Conservation (phyloP, 2,113 vertebrate species). For the Odocoileus virginianus region DNA sequence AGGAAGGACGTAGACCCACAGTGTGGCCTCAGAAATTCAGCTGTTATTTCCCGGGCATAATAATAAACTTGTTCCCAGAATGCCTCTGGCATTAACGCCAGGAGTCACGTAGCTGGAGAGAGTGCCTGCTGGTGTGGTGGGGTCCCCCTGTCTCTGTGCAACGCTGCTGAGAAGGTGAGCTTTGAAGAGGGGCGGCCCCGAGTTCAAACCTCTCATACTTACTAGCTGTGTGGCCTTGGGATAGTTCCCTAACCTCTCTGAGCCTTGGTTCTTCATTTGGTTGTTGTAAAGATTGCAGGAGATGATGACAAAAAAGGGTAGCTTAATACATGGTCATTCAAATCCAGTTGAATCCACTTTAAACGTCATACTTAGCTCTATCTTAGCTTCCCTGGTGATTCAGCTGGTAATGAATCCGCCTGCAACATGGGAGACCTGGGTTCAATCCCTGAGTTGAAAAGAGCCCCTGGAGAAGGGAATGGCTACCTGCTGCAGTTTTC, state of each 20-base stretch:
- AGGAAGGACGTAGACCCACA: neutral
- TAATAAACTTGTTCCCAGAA: neutral
- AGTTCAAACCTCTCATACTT: too few species aligned
- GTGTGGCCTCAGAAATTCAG: neutral
- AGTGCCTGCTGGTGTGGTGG: fast-evolving
- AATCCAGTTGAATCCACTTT: neutral
- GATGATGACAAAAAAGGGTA: too few species aligned
- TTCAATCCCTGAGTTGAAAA: neutral
- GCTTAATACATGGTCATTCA: neutral
- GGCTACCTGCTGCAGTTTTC: neutral
- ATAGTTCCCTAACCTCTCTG: neutral
- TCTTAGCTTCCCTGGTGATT: neutral
- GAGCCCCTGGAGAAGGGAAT: neutral
- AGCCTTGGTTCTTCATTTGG: neutral
- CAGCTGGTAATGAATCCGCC: neutral
- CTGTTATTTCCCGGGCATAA: neutral
- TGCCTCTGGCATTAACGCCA: fast-evolving
- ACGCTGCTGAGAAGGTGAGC: neutral
- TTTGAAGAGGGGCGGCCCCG: neutral
- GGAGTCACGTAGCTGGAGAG: neutral
- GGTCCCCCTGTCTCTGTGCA: neutral
- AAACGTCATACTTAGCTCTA: neutral
- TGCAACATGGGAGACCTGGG: neutral
- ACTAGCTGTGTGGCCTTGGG: neutral
- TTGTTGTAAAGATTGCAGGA: neutral